These are phyloP conservation scores for Cosmia pyralina DNA, from an alignment of 2,888 invertebrate genomes.

Conservation along the genomic window DNA sequence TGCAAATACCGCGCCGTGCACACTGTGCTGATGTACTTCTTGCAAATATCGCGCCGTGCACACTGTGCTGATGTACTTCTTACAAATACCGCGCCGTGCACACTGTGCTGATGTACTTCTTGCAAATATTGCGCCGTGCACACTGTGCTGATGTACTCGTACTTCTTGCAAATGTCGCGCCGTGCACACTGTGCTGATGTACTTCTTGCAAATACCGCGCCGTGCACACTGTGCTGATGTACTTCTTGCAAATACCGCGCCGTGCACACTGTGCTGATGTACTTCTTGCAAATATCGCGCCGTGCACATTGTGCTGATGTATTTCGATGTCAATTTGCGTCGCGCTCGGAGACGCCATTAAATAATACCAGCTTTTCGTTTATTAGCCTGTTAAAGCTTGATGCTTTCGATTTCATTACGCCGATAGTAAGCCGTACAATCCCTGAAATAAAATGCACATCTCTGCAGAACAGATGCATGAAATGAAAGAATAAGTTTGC, in stretches of 20 bases:
- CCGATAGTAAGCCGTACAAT: slow-evolving; percentile 30
- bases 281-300: slow-evolving; percentile 10
- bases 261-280: background rate
- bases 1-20: slow-evolving; percentile 5
- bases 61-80: background rate
- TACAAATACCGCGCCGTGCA: slow-evolving; percentile 5
- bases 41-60: slow-evolving; percentile 5
- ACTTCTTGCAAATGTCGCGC: slow-evolving; percentile 2
- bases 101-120: background rate
- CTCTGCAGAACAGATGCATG: slow-evolving; percentile 9
- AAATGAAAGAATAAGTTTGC: background rate
- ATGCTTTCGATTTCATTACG: slow-evolving; percentile 42
- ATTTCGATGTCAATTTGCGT: slow-evolving; percentile 29
- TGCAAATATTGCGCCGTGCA: slow-evolving; percentile 5
- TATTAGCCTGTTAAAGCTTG: slow-evolving; percentile 22
- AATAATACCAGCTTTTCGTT: slow-evolving; percentile 34
- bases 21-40: background rate
- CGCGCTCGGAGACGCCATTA: slow-evolving; percentile 23
- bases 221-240: background rate
- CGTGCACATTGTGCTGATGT: background rate
- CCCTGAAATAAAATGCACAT: slow-evolving; percentile 29
- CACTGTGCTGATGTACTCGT: background rate
- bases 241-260: slow-evolving; percentile 10
- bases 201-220: slow-evolving; percentile 10
- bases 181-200: background rate